These are phyloP conservation scores for Alligator sinensis DNA, from an alignment of 2,113 vertebrate species.

Conservation along the genomic window DNA sequence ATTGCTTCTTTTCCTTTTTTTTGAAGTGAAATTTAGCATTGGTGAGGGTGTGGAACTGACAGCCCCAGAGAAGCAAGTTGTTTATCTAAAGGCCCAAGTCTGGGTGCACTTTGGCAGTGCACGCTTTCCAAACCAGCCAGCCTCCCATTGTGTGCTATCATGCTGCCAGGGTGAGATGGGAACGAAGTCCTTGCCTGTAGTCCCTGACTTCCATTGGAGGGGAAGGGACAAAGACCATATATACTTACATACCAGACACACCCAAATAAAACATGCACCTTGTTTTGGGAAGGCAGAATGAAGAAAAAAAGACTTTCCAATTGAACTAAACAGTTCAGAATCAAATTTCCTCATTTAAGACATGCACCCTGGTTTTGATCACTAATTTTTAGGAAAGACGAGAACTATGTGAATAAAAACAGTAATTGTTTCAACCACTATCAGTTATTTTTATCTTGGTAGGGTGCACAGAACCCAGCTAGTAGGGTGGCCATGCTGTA, in stretches of 20 bases:
- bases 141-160: not conserved
- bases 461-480: not conserved
- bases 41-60: not conserved
- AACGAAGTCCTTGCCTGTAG: not conserved
- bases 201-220: too few relatives aligned
- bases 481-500: not conserved
- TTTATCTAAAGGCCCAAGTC: not conserved
- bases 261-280: too few relatives aligned
- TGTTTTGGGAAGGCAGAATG: too few relatives aligned
- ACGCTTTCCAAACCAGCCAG: not conserved
- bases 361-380: not conserved
- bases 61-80: not conserved
- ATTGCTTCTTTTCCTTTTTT: not conserved
- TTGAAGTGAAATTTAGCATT: not conserved
- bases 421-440: not conserved
- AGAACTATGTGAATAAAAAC: not conserved
- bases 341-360: not conserved
- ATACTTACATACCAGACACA: too few relatives aligned
- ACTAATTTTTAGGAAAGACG: not conserved
- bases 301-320: too few relatives aligned
- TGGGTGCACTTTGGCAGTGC: not conserved
- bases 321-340: too few relatives aligned
- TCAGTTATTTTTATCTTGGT: not conserved
- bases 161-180: not conserved
- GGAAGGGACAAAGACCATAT: too few relatives aligned